Percentiles rank a stretch among this genome's conserved stretches.
Conservation (phyloP, 2,797 vertebrate species). For the Enteromius viviparus region DNA sequence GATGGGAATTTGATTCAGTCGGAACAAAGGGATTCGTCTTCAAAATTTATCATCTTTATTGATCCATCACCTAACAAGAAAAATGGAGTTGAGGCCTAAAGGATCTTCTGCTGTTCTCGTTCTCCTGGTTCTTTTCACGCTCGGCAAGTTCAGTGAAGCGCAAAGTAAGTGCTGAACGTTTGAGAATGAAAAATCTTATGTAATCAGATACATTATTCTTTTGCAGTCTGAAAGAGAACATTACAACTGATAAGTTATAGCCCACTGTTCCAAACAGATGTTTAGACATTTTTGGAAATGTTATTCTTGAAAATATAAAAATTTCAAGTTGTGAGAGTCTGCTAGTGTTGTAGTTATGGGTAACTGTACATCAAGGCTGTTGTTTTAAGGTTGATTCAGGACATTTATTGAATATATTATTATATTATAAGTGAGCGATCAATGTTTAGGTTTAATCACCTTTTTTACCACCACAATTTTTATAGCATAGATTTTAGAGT, state of each 20-base stretch:
- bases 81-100: constrained; percentile 63
- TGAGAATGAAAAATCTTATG: neutral
- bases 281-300: neutral
- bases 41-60: constrained; percentile 24
- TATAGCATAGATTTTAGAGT: neutral
- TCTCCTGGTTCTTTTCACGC: constrained; percentile 61
- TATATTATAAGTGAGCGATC: neutral
- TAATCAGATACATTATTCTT: neutral
- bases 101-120: constrained; percentile 38
- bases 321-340: neutral
- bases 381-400: neutral
- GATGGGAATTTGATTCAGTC: constrained; percentile 42
- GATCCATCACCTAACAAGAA: constrained; percentile 41
- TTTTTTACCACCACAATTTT: neutral
- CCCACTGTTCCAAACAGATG: neutral
- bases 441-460: neutral
- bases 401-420: neutral
- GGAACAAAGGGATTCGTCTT: constrained; percentile 36
- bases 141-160: constrained; percentile 50
- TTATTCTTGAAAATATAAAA: neutral
- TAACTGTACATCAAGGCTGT: neutral
- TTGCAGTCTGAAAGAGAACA: neutral
- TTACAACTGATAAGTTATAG: neutral
- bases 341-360: neutral
- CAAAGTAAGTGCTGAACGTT: constrained; percentile 64